phyloP scores from a whole-genome alignment of 37 sponge, comb jelly and placozoan species.

The Ianthella basta region DNA sequence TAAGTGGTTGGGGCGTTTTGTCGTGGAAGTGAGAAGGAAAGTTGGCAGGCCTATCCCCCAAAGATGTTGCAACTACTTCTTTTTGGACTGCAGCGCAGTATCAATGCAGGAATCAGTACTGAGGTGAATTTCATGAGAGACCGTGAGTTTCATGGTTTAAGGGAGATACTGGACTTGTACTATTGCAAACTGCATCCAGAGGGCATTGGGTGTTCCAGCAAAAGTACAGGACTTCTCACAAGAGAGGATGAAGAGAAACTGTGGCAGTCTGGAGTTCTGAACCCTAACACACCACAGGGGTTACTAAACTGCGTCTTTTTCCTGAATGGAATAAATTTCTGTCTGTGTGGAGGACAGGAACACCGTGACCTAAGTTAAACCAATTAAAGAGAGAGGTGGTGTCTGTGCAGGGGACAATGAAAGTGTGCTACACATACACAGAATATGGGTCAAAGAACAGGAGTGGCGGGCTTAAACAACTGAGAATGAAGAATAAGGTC shows the following conservation, averaged over 20 bases:
- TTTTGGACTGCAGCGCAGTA: slow-evolving; percentile 30
- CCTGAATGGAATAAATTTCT: slow-evolving; percentile 32
- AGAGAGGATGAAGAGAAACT: slow-evolving; percentile 43
- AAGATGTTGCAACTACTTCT: slow-evolving; percentile 36
- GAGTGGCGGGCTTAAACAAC: slow-evolving; percentile 29
- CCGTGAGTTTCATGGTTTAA: slow-evolving; percentile 11
- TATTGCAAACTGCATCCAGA: slow-evolving; percentile 19
- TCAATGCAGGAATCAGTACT: not conserved
- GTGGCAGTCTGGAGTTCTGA: slow-evolving; percentile 25
- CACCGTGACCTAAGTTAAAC: slow-evolving; percentile 6
- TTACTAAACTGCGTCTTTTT: slow-evolving; percentile 14
- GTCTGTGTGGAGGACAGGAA: slow-evolving; percentile 33
- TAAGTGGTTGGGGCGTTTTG: slow-evolving; percentile 2
- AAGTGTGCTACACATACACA: not conserved
- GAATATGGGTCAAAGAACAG: slow-evolving; percentile 34
- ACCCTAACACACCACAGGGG: not conserved
- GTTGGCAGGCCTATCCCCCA: slow-evolving; percentile 30
- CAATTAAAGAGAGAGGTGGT: not conserved
- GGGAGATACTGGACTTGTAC: not conserved
- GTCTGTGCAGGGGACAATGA: not conserved
- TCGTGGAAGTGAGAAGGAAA: not conserved
- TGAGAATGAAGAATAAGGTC: slow-evolving; percentile 32
- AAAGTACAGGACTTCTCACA: slow-evolving; percentile 8
- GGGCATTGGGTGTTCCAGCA: slow-evolving; percentile 22
- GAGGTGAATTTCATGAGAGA: slow-evolving; percentile 9